Percentiles rank a stretch among this genome's conserved stretches.
These are phyloP conservation scores for Crossocerus cetratus DNA, from an alignment of 2,888 invertebrate species.

Conservation along the genomic window DNA sequence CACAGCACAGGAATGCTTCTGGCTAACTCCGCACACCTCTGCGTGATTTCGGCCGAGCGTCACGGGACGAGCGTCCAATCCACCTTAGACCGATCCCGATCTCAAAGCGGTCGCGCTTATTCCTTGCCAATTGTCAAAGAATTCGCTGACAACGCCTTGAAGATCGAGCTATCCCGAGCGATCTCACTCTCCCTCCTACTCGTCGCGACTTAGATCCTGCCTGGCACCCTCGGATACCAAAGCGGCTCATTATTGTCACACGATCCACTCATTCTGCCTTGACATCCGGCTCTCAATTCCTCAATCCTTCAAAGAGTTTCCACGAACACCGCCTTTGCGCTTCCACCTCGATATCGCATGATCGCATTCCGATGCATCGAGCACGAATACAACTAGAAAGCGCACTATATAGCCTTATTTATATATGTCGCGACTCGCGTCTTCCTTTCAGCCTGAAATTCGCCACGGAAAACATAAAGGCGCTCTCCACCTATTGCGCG, in stretches of 20 bases:
- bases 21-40: neutral
- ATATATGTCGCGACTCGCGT: too few species aligned
- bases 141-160: constrained; percentile 52
- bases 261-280: constrained; percentile 48
- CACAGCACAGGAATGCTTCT: neutral
- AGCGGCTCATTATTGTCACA: constrained; percentile 39
- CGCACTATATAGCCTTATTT: too few species aligned
- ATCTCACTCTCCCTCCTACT: constrained; percentile 25
- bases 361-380: too few species aligned
- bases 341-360: constrained; percentile 35
- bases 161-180: constrained; percentile 42
- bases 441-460: too few species aligned
- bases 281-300: constrained; percentile 29
- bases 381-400: too few species aligned
- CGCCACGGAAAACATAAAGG: too few species aligned
- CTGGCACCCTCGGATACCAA: constrained; percentile 26
- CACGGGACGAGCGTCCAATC: constrained; percentile 7
- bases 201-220: constrained; percentile 29
- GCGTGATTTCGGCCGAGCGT: constrained; percentile 5
- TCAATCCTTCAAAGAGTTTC: constrained; percentile 20
- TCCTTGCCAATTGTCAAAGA: constrained; percentile 29
- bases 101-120: constrained; percentile 16
- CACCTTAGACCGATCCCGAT: constrained; percentile 6
- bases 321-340: constrained; percentile 25
- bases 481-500: too few species aligned